Percentiles rank a stretch among this genome's conserved stretches.
Conservation (phyloP, 1,140 invertebrate genomes). For the Macrotrachela quadricornifera region DNA sequence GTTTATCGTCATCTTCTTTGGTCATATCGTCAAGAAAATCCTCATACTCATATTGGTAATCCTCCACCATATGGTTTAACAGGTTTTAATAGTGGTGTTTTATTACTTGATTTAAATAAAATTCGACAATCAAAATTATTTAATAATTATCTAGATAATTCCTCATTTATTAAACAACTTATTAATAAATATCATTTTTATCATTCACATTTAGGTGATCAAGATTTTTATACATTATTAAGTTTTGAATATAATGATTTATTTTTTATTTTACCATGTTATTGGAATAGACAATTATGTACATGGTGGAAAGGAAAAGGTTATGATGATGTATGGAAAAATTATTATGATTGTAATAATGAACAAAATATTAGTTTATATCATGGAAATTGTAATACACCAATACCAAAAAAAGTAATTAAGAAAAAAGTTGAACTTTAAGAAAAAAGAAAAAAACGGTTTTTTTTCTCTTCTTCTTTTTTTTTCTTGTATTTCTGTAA, state of each 20-base stretch:
- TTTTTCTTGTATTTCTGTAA: too few relatives aligned
- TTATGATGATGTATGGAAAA: conserved; percentile 49
- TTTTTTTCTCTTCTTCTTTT: too few relatives aligned
- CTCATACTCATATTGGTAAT: conserved; percentile 39
- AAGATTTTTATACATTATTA: conserved; percentile 61
- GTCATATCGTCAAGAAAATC: conserved; percentile 41
- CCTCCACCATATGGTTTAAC: conserved; percentile 41
- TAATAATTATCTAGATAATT: conserved; percentile 34
- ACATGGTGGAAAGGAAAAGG: conserved; percentile 60
- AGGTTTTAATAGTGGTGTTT: conserved; percentile 58
- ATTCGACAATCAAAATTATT: conserved; percentile 41
- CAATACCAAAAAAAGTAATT: conserved; percentile 34
- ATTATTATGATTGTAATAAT: conserved; percentile 51
- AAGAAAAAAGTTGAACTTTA: too few relatives aligned
- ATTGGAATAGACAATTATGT: conserved; percentile 62
- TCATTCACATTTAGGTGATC: conserved; percentile 59
- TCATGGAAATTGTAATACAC: conserved; percentile 64
- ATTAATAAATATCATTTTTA: conserved; percentile 43
- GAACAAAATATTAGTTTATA: conserved; percentile 41
- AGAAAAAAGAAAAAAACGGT: too few relatives aligned
- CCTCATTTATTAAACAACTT: conserved; percentile 37
- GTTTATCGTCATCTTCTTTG: conserved; percentile 57
- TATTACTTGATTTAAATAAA: conserved; percentile 47
- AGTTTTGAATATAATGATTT: conserved; percentile 47
- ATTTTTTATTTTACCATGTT: conserved; percentile 53